Evolutionary conservation across 2,113 vertebrate genomes (phyloP).

Genomic region (Campylomormyrus tamandua): DNA sequence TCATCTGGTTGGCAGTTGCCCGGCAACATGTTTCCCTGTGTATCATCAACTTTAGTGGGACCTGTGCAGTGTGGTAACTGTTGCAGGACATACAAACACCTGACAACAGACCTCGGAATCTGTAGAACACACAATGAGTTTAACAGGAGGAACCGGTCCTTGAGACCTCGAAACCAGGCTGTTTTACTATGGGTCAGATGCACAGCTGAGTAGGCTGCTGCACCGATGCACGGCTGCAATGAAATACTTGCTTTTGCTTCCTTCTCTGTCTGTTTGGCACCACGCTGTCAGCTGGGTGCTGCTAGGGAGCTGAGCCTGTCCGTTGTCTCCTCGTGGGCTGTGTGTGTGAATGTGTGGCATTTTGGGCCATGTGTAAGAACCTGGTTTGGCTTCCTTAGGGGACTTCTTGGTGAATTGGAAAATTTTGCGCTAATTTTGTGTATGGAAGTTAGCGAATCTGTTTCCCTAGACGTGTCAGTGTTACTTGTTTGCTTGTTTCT

Average conservation of each 20-base stretch:
- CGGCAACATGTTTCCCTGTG: background rate
- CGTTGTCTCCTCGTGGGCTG: conserved; percentile 29
- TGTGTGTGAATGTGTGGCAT: conserved; percentile 10
- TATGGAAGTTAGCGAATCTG: background rate
- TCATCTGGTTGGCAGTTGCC: background rate
- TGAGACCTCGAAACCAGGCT: background rate
- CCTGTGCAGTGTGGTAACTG: background rate
- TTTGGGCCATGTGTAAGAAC: background rate
- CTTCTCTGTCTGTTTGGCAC: background rate
- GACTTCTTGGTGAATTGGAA: background rate
- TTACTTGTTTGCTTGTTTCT: background rate
- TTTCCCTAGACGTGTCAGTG: background rate
- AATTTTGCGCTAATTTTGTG: background rate
- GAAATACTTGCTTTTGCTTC: background rate
- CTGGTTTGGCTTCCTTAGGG: background rate
- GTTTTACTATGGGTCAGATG: background rate
- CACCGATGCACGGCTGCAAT: background rate
- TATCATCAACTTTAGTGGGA: background rate
- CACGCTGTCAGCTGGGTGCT: conserved; percentile 2
- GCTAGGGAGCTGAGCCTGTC: conserved; percentile 18
- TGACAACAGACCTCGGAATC: background rate
- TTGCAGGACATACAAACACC: background rate
- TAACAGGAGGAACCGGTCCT: background rate
- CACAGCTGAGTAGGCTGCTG: too few species aligned
- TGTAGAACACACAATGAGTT: background rate